A percentile compares a stretch with the other conserved stretches of the same genome.
Evolutionary conservation across 2,888 invertebrate genomes (phyloP).

Genomic region (Hofmannophila pseudospretella): DNA sequence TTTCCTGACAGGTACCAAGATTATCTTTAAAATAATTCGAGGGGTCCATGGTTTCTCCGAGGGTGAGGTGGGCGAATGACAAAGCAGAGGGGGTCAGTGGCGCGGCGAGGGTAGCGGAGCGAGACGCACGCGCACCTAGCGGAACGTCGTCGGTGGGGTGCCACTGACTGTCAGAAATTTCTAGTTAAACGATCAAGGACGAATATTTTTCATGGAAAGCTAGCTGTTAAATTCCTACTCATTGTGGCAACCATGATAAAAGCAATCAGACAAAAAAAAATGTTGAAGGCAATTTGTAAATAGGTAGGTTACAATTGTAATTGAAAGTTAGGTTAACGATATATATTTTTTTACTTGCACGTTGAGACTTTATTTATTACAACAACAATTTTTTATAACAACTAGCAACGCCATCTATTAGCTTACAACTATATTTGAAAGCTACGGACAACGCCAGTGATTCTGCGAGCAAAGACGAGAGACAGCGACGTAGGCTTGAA

Average conservation of each 20-base stretch:
- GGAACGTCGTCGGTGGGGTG: conserved; percentile 50
- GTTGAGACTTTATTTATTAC: too few species aligned
- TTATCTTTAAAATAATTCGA: background rate
- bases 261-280: too few species aligned
- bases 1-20: conserved; percentile 1
- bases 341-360: too few species aligned
- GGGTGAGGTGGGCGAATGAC: conserved; percentile 17
- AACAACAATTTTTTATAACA: too few species aligned
- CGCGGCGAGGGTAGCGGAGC: conserved; percentile 42
- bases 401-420: background rate
- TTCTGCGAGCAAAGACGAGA: too few species aligned
- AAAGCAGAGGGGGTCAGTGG: conserved; percentile 33
- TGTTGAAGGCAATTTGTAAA: too few species aligned
- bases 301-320: too few species aligned
- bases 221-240: too few species aligned
- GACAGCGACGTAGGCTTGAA: too few species aligned
- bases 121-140: conserved; percentile 36
- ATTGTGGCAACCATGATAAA: too few species aligned
- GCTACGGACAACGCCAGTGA: background rate
- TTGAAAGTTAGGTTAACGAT: too few species aligned
- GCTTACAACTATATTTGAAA: background rate
- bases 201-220: too few species aligned
- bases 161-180: conserved; percentile 13
- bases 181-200: conserved; percentile 5
- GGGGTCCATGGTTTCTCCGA: conserved; percentile 4